Evolutionary conservation across 1,140 invertebrate species (phyloP).

Genomic region (Aphidius ervi): DNA sequence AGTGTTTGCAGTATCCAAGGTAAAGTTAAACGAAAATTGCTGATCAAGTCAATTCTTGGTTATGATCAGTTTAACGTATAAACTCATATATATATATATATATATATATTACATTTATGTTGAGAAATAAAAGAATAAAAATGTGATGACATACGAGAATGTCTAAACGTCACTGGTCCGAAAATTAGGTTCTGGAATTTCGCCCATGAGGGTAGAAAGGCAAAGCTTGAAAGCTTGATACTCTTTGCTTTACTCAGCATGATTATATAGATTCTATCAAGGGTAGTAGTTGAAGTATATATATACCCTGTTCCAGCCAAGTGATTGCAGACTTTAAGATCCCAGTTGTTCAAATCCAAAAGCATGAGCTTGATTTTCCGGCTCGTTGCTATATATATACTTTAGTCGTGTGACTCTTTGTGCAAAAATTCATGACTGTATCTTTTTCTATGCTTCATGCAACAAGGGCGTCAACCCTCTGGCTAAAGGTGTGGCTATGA

Average conservation of each 20-base stretch:
- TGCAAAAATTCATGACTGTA: conserved; percentile 14
- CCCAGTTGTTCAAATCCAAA: neutral
- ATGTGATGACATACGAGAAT: neutral
- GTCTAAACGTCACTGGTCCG: conserved; percentile 1
- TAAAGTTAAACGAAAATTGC: no score
- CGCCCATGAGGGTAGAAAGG: neutral
- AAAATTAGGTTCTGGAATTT: conserved; percentile 10
- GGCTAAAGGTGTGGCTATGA: conserved; percentile 18
- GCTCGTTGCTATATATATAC: conserved; percentile 27
- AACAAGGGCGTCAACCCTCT: conserved; percentile 18
- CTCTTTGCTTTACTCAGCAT: neutral
- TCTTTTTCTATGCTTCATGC: conserved; percentile 5
- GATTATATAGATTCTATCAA: neutral
- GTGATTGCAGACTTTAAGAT: neutral
- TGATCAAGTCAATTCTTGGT: no score
- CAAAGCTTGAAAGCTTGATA: conserved; percentile 3
- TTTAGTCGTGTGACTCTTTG: conserved; percentile 24
- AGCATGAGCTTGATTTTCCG: conserved; percentile 28
- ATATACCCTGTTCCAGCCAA: neutral
- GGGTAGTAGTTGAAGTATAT: neutral
- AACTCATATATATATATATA: no score
- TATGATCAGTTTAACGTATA: no score
- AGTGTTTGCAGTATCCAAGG: no score
- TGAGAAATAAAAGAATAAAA: no score
- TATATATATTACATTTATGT: no score